phyloP scores from a whole-genome alignment of 2,888 invertebrate genomes.

The Julus scanicus region DNA sequence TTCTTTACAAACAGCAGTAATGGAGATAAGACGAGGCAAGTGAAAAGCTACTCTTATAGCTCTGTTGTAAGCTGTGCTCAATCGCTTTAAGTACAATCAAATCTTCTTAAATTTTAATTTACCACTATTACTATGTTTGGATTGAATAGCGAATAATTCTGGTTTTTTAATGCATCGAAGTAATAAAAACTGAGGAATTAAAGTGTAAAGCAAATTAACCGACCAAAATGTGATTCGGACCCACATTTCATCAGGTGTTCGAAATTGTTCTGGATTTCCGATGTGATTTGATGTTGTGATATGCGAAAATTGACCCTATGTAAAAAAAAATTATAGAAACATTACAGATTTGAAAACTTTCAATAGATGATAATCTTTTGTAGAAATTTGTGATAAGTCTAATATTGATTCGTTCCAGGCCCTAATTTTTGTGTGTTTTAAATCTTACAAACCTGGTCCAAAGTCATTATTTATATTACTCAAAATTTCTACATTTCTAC shows the following conservation, averaged over 20 bases:
- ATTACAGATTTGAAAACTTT: no score
- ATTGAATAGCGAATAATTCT: constrained; percentile 27
- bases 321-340: no score
- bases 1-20: no score
- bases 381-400: no score
- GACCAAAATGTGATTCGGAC: constrained; percentile 39
- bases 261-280: constrained; percentile 6
- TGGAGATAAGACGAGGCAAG: no score
- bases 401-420: no score
- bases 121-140: not conserved
- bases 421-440: no score
- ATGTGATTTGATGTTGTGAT: constrained; percentile 41
- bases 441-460: no score
- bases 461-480: no score
- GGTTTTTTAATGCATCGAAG: not conserved
- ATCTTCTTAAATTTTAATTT: not conserved
- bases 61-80: no score
- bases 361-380: no score
- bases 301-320: not conserved
- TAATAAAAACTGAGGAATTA: constrained; percentile 50
- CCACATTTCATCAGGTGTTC: constrained; percentile 34
- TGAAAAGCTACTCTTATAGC: no score
- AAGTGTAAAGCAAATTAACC: constrained; percentile 27
- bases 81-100: not conserved
- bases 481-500: not conserved